phyloP scores from a whole-genome alignment of 2,797 vertebrate species.

The Octomys mimax region DNA sequence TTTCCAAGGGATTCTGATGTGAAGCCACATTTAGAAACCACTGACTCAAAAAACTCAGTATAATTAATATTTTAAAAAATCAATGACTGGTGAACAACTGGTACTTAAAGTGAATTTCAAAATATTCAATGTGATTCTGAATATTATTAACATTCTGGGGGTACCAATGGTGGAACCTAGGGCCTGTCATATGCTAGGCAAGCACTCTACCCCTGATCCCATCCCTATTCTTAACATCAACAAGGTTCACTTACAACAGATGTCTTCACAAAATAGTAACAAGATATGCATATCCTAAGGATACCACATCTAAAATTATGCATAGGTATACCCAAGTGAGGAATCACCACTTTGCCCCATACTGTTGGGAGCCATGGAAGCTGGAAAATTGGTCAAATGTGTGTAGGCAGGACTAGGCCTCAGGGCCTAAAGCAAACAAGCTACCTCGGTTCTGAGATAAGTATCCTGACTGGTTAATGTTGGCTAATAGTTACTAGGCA shows the following conservation, averaged over 20 bases:
- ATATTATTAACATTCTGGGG: neutral
- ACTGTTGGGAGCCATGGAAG: no score
- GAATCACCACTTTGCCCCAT: neutral
- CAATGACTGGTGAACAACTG: neutral
- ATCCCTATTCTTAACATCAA: neutral
- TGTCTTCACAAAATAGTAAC: slow-evolving; percentile 25
- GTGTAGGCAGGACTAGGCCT: no score
- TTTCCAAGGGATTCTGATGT: neutral
- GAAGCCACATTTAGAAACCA: neutral
- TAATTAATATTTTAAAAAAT: slow-evolving; percentile 18
- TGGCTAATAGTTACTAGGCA: no score
- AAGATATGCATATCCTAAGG: neutral
- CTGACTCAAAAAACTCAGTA: neutral
- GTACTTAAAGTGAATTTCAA: slow-evolving; percentile 4
- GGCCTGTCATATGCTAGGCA: neutral
- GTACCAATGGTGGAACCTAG: neutral
- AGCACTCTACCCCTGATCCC: neutral
- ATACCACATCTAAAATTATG: neutral
- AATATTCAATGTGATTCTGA: slow-evolving; percentile 31
- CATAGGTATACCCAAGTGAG: neutral
- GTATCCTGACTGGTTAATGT: no score
- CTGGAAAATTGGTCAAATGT: no score
- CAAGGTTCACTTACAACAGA: neutral
- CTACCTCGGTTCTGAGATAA: no score
- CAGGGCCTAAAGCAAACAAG: no score